Conservation (phyloP, 2,797 vertebrate species). For the Coreius guichenoti region DNA sequence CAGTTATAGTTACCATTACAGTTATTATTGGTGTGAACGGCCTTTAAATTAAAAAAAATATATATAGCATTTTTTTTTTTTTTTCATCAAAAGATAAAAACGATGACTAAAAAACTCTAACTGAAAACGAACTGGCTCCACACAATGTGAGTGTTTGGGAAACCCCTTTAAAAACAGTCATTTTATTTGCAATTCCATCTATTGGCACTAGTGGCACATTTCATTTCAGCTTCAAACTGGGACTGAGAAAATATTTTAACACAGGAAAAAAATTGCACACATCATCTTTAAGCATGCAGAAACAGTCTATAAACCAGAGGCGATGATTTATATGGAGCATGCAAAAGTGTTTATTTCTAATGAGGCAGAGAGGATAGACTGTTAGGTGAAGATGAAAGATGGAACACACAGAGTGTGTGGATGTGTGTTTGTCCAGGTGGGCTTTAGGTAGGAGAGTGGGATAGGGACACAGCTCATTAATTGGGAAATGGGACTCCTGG, state of each 20-base stretch:
- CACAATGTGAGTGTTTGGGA: neutral
- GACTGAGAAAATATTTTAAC: slow-evolving; percentile 7
- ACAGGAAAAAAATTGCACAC: neutral
- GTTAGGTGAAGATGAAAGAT: slow-evolving; percentile 42
- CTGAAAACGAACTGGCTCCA: neutral
- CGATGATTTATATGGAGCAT: slow-evolving; percentile 33
- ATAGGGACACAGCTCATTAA: slow-evolving; percentile 64
- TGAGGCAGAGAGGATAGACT: slow-evolving; percentile 53
- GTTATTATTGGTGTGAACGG: neutral
- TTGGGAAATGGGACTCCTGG: slow-evolving; percentile 58
- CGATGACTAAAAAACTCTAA: neutral
- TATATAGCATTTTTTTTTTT: too few relatives aligned
- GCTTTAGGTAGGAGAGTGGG: slow-evolving; percentile 49
- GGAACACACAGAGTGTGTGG: slow-evolving; percentile 3
- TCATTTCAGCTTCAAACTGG: neutral
- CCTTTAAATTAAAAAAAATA: neutral
- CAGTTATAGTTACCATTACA: neutral
- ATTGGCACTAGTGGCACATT: neutral
- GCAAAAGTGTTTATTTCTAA: slow-evolving; percentile 56
- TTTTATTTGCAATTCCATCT: neutral
- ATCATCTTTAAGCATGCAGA: slow-evolving; percentile 36
- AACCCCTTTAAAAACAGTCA: neutral
- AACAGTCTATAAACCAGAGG: slow-evolving; percentile 44
- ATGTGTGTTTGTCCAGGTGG: slow-evolving; percentile 50
- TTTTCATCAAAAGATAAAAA: neutral